phyloP scores from a whole-genome alignment of 2,797 vertebrate species.

The Spinibarbus caldwelli region DNA sequence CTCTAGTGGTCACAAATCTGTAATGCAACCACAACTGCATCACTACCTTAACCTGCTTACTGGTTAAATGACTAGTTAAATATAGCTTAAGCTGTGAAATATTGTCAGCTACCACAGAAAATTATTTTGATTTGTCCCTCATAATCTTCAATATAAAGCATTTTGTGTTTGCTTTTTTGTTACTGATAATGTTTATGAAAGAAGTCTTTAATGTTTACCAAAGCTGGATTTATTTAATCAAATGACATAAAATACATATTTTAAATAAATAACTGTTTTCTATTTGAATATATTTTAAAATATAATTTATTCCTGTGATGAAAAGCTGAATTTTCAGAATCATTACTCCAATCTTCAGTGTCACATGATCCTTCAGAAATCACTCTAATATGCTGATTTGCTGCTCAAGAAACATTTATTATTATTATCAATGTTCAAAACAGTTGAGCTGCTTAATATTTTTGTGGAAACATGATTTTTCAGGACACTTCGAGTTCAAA shows the following conservation, averaged over 20 bases:
- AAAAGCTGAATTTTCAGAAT: background rate
- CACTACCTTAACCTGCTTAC: background rate
- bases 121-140: too few relatives aligned
- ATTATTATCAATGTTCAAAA: background rate
- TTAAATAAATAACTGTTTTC: background rate
- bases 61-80: background rate
- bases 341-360: background rate
- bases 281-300: background rate
- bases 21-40: slow-evolving; percentile 1
- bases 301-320: background rate
- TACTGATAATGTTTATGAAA: background rate
- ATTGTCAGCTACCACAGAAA: background rate
- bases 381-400: accelerated
- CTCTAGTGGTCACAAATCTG: slow-evolving; percentile 66
- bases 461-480: too few relatives aligned
- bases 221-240: background rate
- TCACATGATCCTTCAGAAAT: background rate
- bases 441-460: background rate
- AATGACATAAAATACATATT: background rate
- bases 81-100: background rate
- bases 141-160: too few relatives aligned
- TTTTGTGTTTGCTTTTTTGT: too few relatives aligned
- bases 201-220: background rate
- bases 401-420: background rate
- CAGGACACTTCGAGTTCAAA: background rate